Conservation (phyloP, 2,888 invertebrate genomes). For the Acanthoscelides obtectus region DNA sequence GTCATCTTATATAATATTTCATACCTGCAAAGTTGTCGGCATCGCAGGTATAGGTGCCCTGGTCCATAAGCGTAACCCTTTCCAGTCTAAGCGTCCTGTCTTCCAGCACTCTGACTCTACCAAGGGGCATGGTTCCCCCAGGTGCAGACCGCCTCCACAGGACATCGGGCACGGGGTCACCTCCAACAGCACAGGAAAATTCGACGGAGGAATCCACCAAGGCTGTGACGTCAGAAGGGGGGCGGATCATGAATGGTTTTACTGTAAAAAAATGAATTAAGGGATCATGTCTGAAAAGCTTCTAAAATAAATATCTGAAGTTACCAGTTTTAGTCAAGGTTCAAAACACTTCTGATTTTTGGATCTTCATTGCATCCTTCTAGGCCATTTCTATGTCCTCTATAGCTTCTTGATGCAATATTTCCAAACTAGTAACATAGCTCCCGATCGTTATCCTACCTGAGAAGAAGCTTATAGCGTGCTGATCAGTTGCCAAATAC, state of each 20-base stretch:
- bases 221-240: slow-evolving; percentile 75
- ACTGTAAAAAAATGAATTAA: slow-evolving; percentile 61
- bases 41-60: slow-evolving; percentile 79
- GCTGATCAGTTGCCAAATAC: too few relatives aligned
- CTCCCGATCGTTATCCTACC: too few relatives aligned
- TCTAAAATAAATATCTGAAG: too few relatives aligned
- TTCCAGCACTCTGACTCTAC: slow-evolving; percentile 72
- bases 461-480: too few relatives aligned
- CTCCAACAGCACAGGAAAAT: slow-evolving; percentile 78
- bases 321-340: too few relatives aligned
- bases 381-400: too few relatives aligned
- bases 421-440: too few relatives aligned
- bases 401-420: too few relatives aligned
- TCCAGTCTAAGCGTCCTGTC: slow-evolving; percentile 73
- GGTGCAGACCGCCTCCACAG: slow-evolving; percentile 74
- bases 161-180: slow-evolving; percentile 75
- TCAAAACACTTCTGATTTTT: too few relatives aligned
- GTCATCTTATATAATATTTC: too few relatives aligned
- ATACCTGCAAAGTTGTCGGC: slow-evolving; percentile 68
- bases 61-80: slow-evolving; percentile 68
- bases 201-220: slow-evolving; percentile 73
- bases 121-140: slow-evolving; percentile 74
- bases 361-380: too few relatives aligned
- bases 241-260: slow-evolving; percentile 78
- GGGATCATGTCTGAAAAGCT: too few relatives aligned